Conservation (phyloP, 2,797 vertebrate genomes). For the Sebastes matsubarae region DNA sequence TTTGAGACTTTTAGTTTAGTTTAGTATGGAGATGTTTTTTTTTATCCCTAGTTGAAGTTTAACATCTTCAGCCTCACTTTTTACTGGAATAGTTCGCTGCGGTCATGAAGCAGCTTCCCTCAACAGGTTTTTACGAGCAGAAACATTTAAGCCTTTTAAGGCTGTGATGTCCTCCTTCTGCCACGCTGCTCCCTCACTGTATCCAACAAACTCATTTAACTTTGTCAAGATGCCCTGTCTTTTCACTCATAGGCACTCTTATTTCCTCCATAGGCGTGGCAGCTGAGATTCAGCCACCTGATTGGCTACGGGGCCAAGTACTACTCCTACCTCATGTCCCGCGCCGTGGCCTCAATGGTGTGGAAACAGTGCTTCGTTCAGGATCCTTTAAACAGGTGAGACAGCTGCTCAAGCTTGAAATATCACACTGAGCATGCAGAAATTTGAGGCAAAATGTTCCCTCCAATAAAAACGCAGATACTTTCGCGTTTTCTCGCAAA, state of each 20-base stretch:
- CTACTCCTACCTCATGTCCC: slow-evolving; percentile 98
- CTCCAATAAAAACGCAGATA: neutral
- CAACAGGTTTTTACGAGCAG: slow-evolving; percentile 30
- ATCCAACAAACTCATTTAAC: slow-evolving; percentile 5
- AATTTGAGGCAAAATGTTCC: neutral
- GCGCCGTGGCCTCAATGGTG: slow-evolving; percentile 96
- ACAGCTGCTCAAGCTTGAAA: neutral
- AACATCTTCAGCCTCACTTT: neutral
- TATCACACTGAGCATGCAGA: neutral
- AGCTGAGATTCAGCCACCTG: slow-evolving; percentile 96
- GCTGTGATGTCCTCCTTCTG: neutral
- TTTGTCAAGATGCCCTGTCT: neutral
- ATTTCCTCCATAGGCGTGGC: slow-evolving; percentile 89
- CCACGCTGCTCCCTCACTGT: neutral
- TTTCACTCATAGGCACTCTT: neutral
- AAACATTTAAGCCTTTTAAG: slow-evolving; percentile 51
- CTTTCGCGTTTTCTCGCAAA: too few relatives aligned
- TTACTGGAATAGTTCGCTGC: neutral
- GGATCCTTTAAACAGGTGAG: slow-evolving; percentile 94
- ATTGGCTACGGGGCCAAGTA: slow-evolving; percentile 97
- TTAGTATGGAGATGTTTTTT: neutral
- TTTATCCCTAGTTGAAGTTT: neutral
- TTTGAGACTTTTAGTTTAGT: neutral
- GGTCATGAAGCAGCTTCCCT: neutral
- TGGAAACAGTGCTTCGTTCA: slow-evolving; percentile 95